Percentiles rank a stretch among this genome's conserved stretches.
These are phyloP conservation scores for Kuschelorhynchus macadamiae DNA, from an alignment of 2,888 invertebrate genomes.

Conservation along the genomic window DNA sequence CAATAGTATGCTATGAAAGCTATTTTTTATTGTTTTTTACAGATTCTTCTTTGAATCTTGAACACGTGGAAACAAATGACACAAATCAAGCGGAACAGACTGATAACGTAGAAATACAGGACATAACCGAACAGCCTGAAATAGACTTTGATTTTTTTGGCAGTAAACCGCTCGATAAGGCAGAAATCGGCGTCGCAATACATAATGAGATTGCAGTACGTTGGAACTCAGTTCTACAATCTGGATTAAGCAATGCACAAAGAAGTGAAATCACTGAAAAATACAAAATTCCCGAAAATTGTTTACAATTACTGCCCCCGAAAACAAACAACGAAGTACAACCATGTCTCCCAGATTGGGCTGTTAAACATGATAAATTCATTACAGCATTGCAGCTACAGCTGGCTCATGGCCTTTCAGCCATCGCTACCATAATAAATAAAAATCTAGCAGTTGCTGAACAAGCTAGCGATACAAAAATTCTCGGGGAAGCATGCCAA, in stretches of 20 bases:
- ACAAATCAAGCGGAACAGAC: no score
- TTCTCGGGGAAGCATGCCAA: slow-evolving; percentile 6
- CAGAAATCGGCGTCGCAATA: slow-evolving; percentile 8
- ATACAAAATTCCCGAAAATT: slow-evolving; percentile 20
- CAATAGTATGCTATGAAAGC: no score
- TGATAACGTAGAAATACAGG: no score
- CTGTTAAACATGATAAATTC: slow-evolving; percentile 14
- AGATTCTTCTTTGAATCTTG: no score
- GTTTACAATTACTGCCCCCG: slow-evolving; percentile 1
- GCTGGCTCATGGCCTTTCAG: slow-evolving; percentile 13
- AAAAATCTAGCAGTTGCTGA: slow-evolving; percentile 5
- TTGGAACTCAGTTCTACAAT: slow-evolving; percentile 16
- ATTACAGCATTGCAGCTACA: slow-evolving; percentile 17
- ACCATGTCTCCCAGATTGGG: slow-evolving; percentile 8
- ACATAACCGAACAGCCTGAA: no score
- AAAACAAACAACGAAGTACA: slow-evolving; percentile 23
- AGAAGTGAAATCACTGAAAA: slow-evolving; percentile 13
- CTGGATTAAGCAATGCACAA: slow-evolving; percentile 13
- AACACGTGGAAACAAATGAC: no score
- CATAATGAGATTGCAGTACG: slow-evolving; percentile 19
- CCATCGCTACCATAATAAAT: slow-evolving; percentile 15
- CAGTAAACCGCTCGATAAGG: no score
- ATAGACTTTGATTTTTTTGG: no score
- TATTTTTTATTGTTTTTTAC: no score
- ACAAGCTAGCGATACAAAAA: not conserved